Conservation (phyloP, 2,888 invertebrate genomes). For the Microdon myrmicae region DNA sequence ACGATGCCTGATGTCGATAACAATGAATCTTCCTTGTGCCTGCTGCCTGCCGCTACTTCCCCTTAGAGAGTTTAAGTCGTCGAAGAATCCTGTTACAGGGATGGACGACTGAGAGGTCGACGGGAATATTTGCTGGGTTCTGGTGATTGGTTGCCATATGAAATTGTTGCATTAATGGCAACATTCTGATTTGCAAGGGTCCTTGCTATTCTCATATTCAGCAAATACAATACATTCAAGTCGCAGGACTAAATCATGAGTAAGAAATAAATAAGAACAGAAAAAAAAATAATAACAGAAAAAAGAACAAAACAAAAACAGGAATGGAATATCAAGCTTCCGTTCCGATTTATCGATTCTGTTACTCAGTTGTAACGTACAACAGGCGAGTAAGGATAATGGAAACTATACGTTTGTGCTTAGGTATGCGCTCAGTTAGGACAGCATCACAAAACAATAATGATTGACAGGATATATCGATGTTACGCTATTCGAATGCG, state of each 20-base stretch:
- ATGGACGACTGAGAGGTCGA: not conserved
- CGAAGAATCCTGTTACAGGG: conserved; percentile 9
- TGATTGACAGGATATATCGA: conserved; percentile 51
- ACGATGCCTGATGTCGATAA: conserved; percentile 24
- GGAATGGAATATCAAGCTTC: not conserved
- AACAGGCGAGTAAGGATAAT: conserved; percentile 32
- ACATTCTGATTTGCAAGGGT: conserved; percentile 51
- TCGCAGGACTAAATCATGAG: conserved; percentile 13
- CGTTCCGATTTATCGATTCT: conserved; percentile 23
- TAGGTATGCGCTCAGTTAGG: conserved; percentile 49
- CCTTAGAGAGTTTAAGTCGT: conserved; percentile 45
- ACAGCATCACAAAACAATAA: conserved; percentile 50
- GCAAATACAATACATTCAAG: conserved; percentile 36
- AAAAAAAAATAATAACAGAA: conserved; percentile 1
- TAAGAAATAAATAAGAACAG: conserved; percentile 2
- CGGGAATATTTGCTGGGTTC: not conserved
- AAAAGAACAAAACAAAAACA: conserved; percentile 5
- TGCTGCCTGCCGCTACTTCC: no score
- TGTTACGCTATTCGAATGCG: conserved; percentile 24
- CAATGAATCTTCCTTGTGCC: conserved; percentile 32
- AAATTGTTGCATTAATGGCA: conserved; percentile 52
- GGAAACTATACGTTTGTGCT: conserved; percentile 24
- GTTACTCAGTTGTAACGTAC: conserved; percentile 32
- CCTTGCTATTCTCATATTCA: conserved; percentile 47
- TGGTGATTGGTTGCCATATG: conserved; percentile 47